phyloP scores from a whole-genome alignment of 1,140 invertebrate genomes.

The Panulirus ornatus region DNA sequence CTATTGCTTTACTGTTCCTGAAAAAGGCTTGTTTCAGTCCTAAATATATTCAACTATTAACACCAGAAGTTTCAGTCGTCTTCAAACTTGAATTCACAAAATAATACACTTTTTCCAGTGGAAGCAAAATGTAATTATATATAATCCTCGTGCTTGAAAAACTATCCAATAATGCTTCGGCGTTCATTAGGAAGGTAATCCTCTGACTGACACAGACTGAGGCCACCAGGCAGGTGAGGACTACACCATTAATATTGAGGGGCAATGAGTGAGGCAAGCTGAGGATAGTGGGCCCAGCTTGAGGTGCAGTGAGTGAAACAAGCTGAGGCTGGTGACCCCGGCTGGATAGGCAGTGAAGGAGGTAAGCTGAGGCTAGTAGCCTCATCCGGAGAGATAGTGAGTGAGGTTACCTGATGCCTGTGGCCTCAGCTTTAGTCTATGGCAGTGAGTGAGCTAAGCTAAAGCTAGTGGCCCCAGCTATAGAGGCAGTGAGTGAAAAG shows the following conservation, averaged over 20 bases:
- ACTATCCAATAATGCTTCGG: constrained; percentile 29
- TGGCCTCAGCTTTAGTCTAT: too few species aligned
- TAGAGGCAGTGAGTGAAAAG: too few species aligned
- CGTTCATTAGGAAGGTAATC: constrained; percentile 43
- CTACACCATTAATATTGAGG: neutral
- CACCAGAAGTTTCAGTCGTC: too few species aligned
- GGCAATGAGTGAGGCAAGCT: neutral
- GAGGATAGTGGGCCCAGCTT: neutral
- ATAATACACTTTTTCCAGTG: neutral
- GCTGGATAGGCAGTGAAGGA: neutral
- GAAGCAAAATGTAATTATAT: constrained; percentile 29
- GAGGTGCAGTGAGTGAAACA: too few species aligned
- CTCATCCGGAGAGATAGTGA: neutral
- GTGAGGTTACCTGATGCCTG: too few species aligned
- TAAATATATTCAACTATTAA: too few species aligned
- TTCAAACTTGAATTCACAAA: too few species aligned
- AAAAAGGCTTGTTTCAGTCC: too few species aligned
- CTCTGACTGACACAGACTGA: constrained; percentile 26
- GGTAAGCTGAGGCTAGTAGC: neutral
- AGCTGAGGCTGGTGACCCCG: too few species aligned
- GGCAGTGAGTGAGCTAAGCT: too few species aligned
- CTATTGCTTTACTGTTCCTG: too few species aligned
- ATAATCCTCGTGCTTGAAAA: constrained; percentile 8
- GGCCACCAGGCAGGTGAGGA: neutral
- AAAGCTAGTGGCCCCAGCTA: too few species aligned